Evolutionary conservation across 2,113 vertebrate genomes (phyloP), one percentile per base, ranked within the genome.

Genomic region (Misgurnus mizolepis): DNA sequence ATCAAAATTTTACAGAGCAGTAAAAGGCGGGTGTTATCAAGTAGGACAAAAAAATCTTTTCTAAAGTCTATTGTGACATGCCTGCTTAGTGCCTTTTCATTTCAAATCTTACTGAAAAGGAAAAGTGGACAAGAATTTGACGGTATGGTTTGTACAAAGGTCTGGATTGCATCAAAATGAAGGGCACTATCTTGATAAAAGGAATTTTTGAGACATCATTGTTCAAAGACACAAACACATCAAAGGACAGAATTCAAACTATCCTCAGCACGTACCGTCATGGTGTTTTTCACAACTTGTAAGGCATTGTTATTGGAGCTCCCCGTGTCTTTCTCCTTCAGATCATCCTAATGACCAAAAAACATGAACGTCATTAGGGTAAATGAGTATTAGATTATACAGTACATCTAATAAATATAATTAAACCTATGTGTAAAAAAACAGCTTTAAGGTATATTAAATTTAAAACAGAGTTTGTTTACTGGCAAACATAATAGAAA

Each of bases 181-280:
- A 73, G 3, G 12, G 27, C 18, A 62, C 4, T 47, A 75, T 17
- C 40, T 3, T 43, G 70, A 60, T 45, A 18, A 73, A 73, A 73
- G 10, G 14, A 18, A 11, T 27, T 62, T n/a, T 18, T 49, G 43
- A 49, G 22, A 75, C 14, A 17, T 61, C n/a, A 62, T 27, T 61
- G 56, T 17, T 18, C 47, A 53, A 41, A 61, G 7, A 12, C 40
- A 78, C 2, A 4, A n/a, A 68, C 40, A 14, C 50, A 7, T 53
- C 43, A 53, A 22, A 40, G 17, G 27, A 12, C 60, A 50, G 11
- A 10, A 47, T 70, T 39, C 18, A 55, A 79, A 56, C 45, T 60
- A 8, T 40, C 4, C 45, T n/a, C 49, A 47, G 27, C 77, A 85
- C 93, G 92, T 89, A 95, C 94, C 81, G 88, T 89, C 89, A 94